Conservation (phyloP, 2,888 invertebrate genomes). For the Cyclophora albipunctata region DNA sequence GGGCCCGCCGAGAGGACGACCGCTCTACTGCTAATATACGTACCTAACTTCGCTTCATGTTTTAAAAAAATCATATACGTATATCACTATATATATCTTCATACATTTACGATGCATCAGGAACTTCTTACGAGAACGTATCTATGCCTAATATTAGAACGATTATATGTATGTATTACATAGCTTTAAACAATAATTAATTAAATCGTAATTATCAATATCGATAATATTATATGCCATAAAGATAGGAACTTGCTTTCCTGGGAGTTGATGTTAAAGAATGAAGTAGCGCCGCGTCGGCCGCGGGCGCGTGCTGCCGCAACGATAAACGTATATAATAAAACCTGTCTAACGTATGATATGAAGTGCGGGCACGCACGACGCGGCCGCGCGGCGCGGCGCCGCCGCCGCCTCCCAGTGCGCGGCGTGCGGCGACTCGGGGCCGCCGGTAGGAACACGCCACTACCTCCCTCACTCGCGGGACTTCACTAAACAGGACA, state of each 20-base stretch:
- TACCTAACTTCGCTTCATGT: conserved; percentile 73
- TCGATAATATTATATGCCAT: conserved; percentile 78
- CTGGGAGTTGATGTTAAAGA: conserved; percentile 73
- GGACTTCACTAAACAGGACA: conserved; percentile 35
- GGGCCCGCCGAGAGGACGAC: conserved; percentile 64
- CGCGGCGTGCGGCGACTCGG: conserved; percentile 61
- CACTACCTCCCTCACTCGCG: conserved; percentile 13
- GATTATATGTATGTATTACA: conserved; percentile 78
- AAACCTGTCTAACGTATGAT: conserved; percentile 76
- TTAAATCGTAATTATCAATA: conserved; percentile 77
- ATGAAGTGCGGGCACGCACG: conserved; percentile 58
- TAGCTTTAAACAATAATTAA: conserved; percentile 77
- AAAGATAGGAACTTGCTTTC: conserved; percentile 78
- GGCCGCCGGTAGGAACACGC: conserved; percentile 37
- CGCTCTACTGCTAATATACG: conserved; percentile 74
- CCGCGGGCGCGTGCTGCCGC: conserved; percentile 60
- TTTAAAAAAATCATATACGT: conserved; percentile 74
- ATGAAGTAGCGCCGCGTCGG: conserved; percentile 57
- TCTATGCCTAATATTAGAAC: conserved; percentile 76
- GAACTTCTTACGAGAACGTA: conserved; percentile 77
- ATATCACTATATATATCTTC: conserved; percentile 75
- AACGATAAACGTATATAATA: conserved; percentile 72
- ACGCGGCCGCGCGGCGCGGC: conserved; percentile 49
- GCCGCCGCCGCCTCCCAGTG: conserved; percentile 72
- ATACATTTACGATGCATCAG: conserved; percentile 76